Conservation (phyloP, 2,797 vertebrate species). For the Xenentodon cancila region DNA sequence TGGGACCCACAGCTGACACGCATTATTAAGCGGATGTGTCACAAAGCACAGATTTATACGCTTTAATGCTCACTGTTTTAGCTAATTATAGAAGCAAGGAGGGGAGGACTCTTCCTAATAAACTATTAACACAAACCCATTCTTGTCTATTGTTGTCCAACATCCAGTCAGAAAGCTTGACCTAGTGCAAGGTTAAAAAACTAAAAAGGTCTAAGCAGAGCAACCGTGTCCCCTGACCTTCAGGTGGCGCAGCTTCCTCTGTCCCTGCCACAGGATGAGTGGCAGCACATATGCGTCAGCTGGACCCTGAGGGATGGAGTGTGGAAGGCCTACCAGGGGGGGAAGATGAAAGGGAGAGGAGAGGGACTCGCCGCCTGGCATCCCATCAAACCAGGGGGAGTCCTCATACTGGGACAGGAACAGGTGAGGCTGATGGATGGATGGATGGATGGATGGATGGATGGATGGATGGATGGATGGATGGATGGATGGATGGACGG, state of each 20-base stretch:
- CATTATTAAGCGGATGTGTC: not conserved
- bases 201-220: not conserved
- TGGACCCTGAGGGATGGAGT: constrained; percentile 96
- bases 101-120: too few species aligned
- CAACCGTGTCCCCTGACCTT: constrained; percentile 2
- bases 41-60: too few species aligned
- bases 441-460: not conserved
- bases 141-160: not conserved
- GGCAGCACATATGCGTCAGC: constrained; percentile 94
- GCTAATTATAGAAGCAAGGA: too few species aligned
- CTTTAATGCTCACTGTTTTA: too few species aligned
- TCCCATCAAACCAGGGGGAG: constrained; percentile 92
- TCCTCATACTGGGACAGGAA: constrained; percentile 96
- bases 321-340: constrained; percentile 94
- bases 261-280: constrained; percentile 87
- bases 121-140: not conserved
- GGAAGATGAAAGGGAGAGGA: constrained; percentile 88
- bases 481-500: not conserved
- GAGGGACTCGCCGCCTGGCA: constrained; percentile 97
- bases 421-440: constrained; percentile 84
- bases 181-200: not conserved
- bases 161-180: constrained; percentile 3
- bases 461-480: constrained; percentile 1
- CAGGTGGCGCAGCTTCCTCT: constrained; percentile 96
- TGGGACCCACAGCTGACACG: constrained; percentile 1